Percentiles rank a stretch among this genome's conserved stretches.
phyloP scores from a whole-genome alignment of 2,888 invertebrate species.

The Zhuqinia jingwanae region DNA sequence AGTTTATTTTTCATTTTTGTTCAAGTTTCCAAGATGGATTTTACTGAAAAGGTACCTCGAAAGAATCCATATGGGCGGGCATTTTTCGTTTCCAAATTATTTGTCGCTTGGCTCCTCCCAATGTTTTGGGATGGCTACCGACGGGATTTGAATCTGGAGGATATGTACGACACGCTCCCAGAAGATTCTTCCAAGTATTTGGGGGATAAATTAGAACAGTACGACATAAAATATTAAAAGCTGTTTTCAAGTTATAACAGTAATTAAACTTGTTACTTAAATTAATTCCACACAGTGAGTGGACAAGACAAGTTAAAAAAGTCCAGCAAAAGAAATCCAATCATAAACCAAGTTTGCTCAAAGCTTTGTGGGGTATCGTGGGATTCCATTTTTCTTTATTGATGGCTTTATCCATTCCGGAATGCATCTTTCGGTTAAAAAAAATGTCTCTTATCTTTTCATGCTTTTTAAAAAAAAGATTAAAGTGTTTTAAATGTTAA shows the following conservation, averaged over 20 bases:
- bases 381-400: no score
- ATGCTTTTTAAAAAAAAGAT: no score
- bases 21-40: slow-evolving; percentile 74
- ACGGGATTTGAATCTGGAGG: slow-evolving; percentile 87
- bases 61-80: slow-evolving; percentile 84
- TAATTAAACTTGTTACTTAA: no score
- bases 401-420: no score
- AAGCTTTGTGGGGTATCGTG: slow-evolving; percentile 57
- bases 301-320: slow-evolving; percentile 52
- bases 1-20: no score
- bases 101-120: slow-evolving; percentile 89
- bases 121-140: slow-evolving; percentile 87
- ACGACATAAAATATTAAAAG: slow-evolving; percentile 50
- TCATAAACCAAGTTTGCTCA: slow-evolving; percentile 60
- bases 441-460: no score
- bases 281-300: slow-evolving; percentile 42
- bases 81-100: slow-evolving; percentile 84
- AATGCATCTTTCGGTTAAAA: slow-evolving; percentile 66
- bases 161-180: slow-evolving; percentile 87
- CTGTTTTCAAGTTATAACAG: no score
- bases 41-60: slow-evolving; percentile 82
- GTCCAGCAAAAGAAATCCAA: no score
- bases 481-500: no score
- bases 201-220: slow-evolving; percentile 87
- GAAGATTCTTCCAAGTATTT: slow-evolving; percentile 86